These are phyloP conservation scores for Diaperis boleti DNA, from an alignment of 2,888 invertebrate genomes.

Conservation along the genomic window DNA sequence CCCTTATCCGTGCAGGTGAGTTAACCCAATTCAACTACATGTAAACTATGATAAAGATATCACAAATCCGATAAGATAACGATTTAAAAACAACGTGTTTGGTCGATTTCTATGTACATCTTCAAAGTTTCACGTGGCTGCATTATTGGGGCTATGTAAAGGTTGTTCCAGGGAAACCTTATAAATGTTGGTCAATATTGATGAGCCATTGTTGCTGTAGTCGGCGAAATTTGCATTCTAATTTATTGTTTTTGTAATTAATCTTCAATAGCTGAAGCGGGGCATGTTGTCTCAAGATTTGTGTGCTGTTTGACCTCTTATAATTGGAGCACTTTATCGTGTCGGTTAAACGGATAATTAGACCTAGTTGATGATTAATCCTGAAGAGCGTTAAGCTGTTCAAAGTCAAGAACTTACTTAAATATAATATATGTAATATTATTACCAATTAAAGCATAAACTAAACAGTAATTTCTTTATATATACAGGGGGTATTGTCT, in stretches of 20 bases:
- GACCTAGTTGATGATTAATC: too few species aligned
- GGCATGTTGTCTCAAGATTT: neutral
- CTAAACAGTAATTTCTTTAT: too few species aligned
- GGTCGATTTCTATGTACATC: neutral
- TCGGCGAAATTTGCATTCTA: neutral
- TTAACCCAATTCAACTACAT: neutral
- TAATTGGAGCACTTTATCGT: neutral
- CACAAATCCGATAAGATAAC: slow-evolving; percentile 3
- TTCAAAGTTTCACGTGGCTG: neutral
- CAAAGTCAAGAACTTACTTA: too few species aligned
- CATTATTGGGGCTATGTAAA: neutral
- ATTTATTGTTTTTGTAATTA: neutral
- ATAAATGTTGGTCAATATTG: neutral
- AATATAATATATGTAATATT: too few species aligned
- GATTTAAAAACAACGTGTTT: neutral
- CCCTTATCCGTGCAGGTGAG: slow-evolving; percentile 16
- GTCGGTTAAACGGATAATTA: too few species aligned
- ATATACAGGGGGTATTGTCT: too few species aligned
- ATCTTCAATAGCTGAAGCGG: neutral
- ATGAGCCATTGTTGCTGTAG: neutral
- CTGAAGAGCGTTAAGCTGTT: too few species aligned
- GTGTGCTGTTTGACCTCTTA: neutral
- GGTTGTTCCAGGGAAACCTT: neutral
- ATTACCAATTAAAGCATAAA: too few species aligned
- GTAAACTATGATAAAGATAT: neutral